Conservation (phyloP, 2,888 invertebrate genomes). For the Lepidocyrtoides sp. region DNA sequence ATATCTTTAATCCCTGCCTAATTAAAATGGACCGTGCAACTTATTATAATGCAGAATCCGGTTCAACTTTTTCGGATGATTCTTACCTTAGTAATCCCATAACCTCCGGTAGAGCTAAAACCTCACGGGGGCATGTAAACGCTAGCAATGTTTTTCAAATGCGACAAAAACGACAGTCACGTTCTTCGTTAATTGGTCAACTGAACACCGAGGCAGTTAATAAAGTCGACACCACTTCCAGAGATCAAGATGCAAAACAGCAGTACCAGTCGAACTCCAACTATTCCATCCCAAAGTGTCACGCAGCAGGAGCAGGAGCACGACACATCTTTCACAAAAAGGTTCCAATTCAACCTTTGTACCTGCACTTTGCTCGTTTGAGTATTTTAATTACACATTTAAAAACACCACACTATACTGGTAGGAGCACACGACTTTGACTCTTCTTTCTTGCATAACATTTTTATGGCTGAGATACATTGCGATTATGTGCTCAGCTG, state of each 20-base stretch:
- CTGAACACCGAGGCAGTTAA: too few species aligned
- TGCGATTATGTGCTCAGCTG: too few species aligned
- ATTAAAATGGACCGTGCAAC: constrained; percentile 38
- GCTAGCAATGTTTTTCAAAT: neutral
- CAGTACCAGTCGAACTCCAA: too few species aligned
- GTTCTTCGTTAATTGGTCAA: neutral
- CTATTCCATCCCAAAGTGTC: constrained; percentile 26
- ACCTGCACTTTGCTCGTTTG: too few species aligned
- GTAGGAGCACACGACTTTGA: too few species aligned
- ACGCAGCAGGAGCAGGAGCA: neutral
- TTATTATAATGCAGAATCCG: constrained; percentile 46
- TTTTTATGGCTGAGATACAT: too few species aligned
- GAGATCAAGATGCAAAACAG: neutral
- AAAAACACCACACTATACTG: too few species aligned
- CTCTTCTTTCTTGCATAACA: too few species aligned
- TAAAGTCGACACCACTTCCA: neutral
- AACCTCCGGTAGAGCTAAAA: neutral
- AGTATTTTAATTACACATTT: too few species aligned
- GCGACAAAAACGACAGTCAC: neutral
- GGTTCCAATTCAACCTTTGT: too few species aligned
- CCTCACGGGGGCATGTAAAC: neutral
- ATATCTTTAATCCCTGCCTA: too few species aligned
- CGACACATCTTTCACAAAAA: constrained; percentile 28
- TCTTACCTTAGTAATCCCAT: constrained; percentile 43
- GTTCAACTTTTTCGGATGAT: constrained; percentile 42